phyloP scores from a whole-genome alignment of 2,113 vertebrate species.

The Megaceryle torquata region DNA sequence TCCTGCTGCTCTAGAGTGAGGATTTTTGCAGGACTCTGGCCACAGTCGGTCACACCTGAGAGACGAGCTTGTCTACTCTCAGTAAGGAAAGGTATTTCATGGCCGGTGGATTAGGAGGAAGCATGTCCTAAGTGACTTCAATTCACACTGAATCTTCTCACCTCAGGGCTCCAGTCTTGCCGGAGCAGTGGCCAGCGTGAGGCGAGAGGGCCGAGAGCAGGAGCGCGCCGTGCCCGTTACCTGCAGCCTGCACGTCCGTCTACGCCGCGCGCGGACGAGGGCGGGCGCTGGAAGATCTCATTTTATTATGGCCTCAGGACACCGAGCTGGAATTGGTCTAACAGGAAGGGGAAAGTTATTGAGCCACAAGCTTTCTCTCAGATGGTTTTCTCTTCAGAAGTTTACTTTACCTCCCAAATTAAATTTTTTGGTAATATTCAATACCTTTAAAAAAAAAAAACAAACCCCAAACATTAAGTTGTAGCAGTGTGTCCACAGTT shows the following conservation, averaged over 20 bases:
- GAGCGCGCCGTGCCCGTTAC: background rate
- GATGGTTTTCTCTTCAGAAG: slow-evolving; percentile 73
- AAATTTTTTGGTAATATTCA: slow-evolving; percentile 69
- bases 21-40: background rate
- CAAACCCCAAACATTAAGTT: background rate
- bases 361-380: slow-evolving; percentile 44
- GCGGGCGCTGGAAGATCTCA: background rate
- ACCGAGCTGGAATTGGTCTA: slow-evolving; percentile 19
- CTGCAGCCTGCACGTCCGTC: background rate
- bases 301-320: slow-evolving; percentile 45
- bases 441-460: slow-evolving; percentile 9
- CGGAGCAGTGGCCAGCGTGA: background rate
- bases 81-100: background rate
- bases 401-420: slow-evolving; percentile 71
- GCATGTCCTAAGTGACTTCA: background rate
- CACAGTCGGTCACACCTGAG: background rate
- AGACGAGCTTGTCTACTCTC: background rate
- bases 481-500: slow-evolving; percentile 63
- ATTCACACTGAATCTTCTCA: background rate
- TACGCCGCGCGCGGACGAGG: background rate
- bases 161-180: background rate
- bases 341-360: slow-evolving; percentile 43
- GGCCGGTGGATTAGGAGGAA: background rate
- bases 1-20: background rate
- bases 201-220: background rate